Evolutionary conservation across 2,797 vertebrate genomes (phyloP), one percentile per base, ranked within the genome.

Genomic region (Notolabrus celidotus): DNA sequence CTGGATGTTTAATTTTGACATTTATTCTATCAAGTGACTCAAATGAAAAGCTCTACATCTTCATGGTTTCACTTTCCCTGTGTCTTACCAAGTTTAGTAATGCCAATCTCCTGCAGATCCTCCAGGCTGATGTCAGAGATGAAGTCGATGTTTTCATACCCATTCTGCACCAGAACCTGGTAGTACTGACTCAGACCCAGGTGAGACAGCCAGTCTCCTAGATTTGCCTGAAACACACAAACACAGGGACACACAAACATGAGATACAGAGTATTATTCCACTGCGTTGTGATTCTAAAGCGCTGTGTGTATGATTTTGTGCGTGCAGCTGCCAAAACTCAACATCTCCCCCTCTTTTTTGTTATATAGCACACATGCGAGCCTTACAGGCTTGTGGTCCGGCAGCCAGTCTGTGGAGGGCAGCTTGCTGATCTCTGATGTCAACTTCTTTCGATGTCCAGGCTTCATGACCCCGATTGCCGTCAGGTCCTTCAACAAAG

Each of bases 71-170:
- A 31, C 20, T 55, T 33, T 19, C 46, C 22, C 19, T 33, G 25
- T n/a, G 38, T 45, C 84, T 93, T 93, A 99, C 98, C 98, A 29
- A 99, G 94, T 81, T 99, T 99, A 56, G 95, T 96, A 88, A 99
- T 98, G 80, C 97, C 97, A 0, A 99, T 99, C 92, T 99, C 98
- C 84, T 98, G 97, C 74, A 99, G 91, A 83, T 99, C 98, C 71
- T 99, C 98, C 82, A 97, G 96, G 58, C 96, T 99, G 90, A 99
- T 97, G 85, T 99, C 98, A 0, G 97, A 97, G 87, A 99, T 95
- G 79, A 99, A 99, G 87, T 99, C 98, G 2, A 98, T 96, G 90
- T 97, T 99, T 91, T 99, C 98, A 0, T 99, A 99, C 51, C 98
- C 98, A 0, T 99, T 99, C 90, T 97, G 96, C 74, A 99, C 96